Evolutionary conservation across 2,888 invertebrate genomes (phyloP).

Genomic region (Lasioglossum zephyrum): DNA sequence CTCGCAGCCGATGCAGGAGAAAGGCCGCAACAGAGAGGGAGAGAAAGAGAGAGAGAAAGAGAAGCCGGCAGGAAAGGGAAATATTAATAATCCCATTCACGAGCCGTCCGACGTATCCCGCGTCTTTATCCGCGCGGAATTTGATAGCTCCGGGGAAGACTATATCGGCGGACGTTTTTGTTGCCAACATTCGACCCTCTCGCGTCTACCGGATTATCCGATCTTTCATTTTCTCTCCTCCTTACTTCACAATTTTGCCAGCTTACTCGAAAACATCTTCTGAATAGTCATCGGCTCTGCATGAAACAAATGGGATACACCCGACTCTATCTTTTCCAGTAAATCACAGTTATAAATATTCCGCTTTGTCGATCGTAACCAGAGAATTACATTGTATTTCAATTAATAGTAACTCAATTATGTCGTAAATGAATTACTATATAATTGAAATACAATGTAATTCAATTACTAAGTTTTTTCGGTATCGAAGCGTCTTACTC

Average conservation of each 20-base stretch:
- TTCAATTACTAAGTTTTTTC: too few species aligned
- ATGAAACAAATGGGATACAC: neutral
- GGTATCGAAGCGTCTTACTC: too few species aligned
- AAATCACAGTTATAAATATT: too few species aligned
- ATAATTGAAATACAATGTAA: too few species aligned
- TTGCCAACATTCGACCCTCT: constrained; percentile 40
- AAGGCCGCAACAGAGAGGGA: constrained; percentile 46
- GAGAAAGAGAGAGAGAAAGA: constrained; percentile 46
- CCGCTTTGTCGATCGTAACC: too few species aligned
- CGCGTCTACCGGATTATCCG: constrained; percentile 27
- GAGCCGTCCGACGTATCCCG: constrained; percentile 70
- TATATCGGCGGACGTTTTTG: constrained; percentile 59
- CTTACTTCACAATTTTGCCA: neutral
- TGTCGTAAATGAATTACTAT: too few species aligned
- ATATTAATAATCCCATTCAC: constrained; percentile 77
- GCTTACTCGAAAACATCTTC: neutral
- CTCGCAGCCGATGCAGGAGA: constrained; percentile 49
- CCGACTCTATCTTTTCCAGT: neutral
- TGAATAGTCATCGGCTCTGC: neutral
- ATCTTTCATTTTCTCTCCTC: neutral
- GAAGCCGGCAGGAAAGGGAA: constrained; percentile 57
- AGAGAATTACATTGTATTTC: too few species aligned
- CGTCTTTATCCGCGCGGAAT: constrained; percentile 71
- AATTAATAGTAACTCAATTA: too few species aligned
- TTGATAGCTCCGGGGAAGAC: constrained; percentile 71